Evolutionary conservation across 2,888 invertebrate genomes (phyloP), one percentile per base, ranked within the genome.

Genomic region (Drosophila affinis): DNA sequence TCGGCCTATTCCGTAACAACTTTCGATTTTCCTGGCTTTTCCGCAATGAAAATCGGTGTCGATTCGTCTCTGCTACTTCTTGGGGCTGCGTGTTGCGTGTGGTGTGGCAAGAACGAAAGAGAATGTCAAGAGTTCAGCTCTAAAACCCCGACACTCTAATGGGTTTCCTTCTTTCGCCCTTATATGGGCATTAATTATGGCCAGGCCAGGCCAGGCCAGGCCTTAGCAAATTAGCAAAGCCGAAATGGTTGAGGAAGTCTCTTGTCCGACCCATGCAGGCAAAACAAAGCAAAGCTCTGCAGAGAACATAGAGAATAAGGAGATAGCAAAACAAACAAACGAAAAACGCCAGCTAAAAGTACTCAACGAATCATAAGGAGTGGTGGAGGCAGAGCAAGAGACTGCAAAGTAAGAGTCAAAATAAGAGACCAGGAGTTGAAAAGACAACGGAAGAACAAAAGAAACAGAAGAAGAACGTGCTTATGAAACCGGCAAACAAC

Each of bases 71-170:
- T n/a, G 51, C 53, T 45, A 21, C 14, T 46, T 51, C 45, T 59
- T 45, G 17, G 71, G 54, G 18, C 52, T 56, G 32, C 32, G n/a
- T 54, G n/a, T 54, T 61, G 69, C 72, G 54, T 71, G 61, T 17
- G 21, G 49, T 9, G 29, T 29, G 34, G 17, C 52, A 39, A 63
- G 59, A 27, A 64, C n/a, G 32, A 18, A 9, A 55, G 53, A 29
- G 78, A 83, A 85, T 79, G 79, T 73, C 75, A 81, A 62, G 73
- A 79, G 85, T 73, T 70, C 52, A 67, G 32, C 51, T 7, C 57
- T 7, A 9, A n/a, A 17, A 17, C 10, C 48, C 10, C 51, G 24
- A 51, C 7, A 44, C 45, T 56, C 27, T 68, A 77, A 72, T 69
- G 68, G 64, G 65, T 48, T 75, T 85, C 54, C 75, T 56, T 56